These are phyloP conservation scores for Drosophila quadrilineata DNA, from an alignment of 1,140 invertebrate species.

Conservation along the genomic window DNA sequence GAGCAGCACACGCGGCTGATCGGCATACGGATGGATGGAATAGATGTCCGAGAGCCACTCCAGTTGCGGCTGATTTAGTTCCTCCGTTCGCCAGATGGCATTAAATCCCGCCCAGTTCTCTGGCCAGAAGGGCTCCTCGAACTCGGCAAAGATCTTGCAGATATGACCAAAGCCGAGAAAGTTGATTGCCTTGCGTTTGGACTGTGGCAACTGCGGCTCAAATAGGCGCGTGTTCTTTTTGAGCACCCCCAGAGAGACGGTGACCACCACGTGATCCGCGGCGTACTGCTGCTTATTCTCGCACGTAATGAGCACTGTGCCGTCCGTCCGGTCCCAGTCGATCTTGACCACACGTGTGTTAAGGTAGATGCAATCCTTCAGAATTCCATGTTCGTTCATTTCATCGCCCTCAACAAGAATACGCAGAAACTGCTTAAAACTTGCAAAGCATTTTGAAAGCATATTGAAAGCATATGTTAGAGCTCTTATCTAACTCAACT, in stretches of 20 bases:
- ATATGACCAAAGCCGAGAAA: slow-evolving; percentile 86
- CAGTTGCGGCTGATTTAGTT: slow-evolving; percentile 82
- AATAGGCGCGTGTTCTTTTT: slow-evolving; percentile 84
- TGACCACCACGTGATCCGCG: slow-evolving; percentile 86
- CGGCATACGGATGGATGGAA: slow-evolving; percentile 84
- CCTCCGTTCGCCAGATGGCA: slow-evolving; percentile 83
- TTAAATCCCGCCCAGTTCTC: slow-evolving; percentile 81
- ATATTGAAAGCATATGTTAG: neutral
- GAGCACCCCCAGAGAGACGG: slow-evolving; percentile 87
- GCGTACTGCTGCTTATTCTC: slow-evolving; percentile 83
- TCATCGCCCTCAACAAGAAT: slow-evolving; percentile 83
- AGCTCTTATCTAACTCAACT: slow-evolving; percentile 16
- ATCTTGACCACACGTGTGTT: slow-evolving; percentile 82
- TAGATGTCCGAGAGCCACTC: slow-evolving; percentile 85
- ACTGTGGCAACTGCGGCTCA: slow-evolving; percentile 83
- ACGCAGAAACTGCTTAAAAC: slow-evolving; percentile 80
- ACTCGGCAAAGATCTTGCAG: slow-evolving; percentile 89
- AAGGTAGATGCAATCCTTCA: slow-evolving; percentile 47
- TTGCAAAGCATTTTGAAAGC: neutral
- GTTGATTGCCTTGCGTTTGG: slow-evolving; percentile 85
- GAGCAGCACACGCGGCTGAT: slow-evolving; percentile 86
- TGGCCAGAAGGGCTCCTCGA: slow-evolving; percentile 86
- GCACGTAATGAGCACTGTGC: slow-evolving; percentile 82
- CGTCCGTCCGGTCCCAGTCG: slow-evolving; percentile 56
- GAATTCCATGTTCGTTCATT: slow-evolving; percentile 49